Evolutionary conservation across 2,888 invertebrate genomes (phyloP), one percentile per base, ranked within the genome.

Genomic region (Daptonema setosum): DNA sequence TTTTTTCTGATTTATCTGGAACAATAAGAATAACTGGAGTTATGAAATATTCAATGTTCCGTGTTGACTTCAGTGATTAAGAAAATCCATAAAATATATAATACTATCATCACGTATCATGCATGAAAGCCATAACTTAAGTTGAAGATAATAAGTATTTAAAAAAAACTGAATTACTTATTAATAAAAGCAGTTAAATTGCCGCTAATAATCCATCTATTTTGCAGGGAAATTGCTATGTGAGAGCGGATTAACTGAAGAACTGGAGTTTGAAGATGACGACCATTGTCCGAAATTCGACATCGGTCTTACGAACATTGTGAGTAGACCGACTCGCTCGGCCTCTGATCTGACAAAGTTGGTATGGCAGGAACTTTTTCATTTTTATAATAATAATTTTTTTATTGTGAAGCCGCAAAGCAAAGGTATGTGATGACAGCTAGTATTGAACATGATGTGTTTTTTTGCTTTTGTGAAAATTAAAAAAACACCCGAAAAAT

Each of bases 271-370:
- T 1, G 87, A 90, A 68, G 91, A 93, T 74, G 93, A 95, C 74
- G 85, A 83, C 71, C 87, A 87, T 76, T 76, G 93, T 58, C 74
- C 90, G 56, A 85, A 87, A 73, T 83, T 83, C 72, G 91, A 93
- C 60, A 91, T 95, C 69, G 93, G 93, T 2, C 91, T 95, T 75
- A 95, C 93, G 65, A 95, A 95, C 75, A 91, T 95, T 82, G 91
- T 93, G 61, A 80, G 83, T 63, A 80, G 93, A 61, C 87, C 93
- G 56, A 90, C 91, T 1, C 87, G 88, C 75, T 91, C 91, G 63
- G 88, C 87, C 67, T 87, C 88, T 1, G 93, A 95, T 78, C 79
- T 93, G 60, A 87, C 87, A 56, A 68, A 61, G 72, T 72, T 61
- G 50, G 61, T 56, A 2, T 1, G 1, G 1, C 17, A 22, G 41